Evolutionary conservation across 2,797 vertebrate genomes (phyloP), one percentile per base, ranked within the genome.

Genomic region (Esox masquinongy): DNA sequence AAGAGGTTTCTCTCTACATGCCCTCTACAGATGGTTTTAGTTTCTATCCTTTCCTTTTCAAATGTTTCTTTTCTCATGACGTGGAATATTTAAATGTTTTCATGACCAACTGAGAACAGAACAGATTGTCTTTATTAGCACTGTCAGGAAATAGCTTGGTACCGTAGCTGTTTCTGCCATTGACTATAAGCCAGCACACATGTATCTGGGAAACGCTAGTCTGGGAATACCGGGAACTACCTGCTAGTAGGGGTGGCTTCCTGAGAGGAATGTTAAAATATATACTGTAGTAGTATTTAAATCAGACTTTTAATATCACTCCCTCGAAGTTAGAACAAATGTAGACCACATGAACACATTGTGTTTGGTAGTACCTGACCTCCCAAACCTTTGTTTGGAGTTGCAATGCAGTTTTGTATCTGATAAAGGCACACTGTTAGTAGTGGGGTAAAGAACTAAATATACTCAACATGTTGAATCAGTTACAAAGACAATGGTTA

Each of bases 211-310:
- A 59, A 19, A 59, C 19, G 53, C n/a, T 59, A 22, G 50, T n/a
- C 17, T 6, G 50, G 50, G 79, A 72, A 19, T 74, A 71, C 79
- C 69, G 6, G 11, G 34, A 43, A 39, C 69, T 79, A 76, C 59
- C 59, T 90, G 85, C 88, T 84, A 82, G 84, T 88, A 84, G 50
- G 50, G 59, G 14, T 59, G 50, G 70, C 14, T n/a, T 53, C 26
- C 24, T 61, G 59, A 77, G 64, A 82, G 50, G 82, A 77, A 73
- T 79, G 53, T 87, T 78, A 26, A 49, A 15, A 69, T 29, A 43
- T 9, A 39, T 39, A 68, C 17, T 53, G 29, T 22, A 76, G 43
- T 79, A 79, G 74, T 87, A 84, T 83, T 84, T 87, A 77, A 77
- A 74, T 79, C 49, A 15, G 50, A 70, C 19, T 72, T 80, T 31